Conservation (phyloP, 35 echinoderm and acorn worm genomes). For the Apostichopus japonicus region DNA sequence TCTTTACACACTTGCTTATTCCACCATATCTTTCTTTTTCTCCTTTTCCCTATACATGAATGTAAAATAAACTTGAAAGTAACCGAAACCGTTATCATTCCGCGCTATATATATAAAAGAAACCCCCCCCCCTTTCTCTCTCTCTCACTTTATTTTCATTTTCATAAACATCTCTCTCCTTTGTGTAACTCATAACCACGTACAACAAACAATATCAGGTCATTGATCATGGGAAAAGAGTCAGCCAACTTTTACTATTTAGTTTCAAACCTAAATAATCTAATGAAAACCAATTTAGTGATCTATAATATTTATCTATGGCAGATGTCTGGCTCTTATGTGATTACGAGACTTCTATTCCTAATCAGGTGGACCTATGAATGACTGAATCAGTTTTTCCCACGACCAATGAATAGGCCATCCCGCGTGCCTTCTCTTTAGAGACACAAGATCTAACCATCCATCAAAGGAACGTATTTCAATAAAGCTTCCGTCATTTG, state of each 20-base stretch:
- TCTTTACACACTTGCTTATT: too few relatives aligned
- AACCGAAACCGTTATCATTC: too few relatives aligned
- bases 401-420: constrained; percentile 9
- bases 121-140: too few relatives aligned
- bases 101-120: too few relatives aligned
- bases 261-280: not conserved
- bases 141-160: too few relatives aligned
- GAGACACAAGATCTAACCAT: not conserved
- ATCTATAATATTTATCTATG: constrained; percentile 13
- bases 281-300: not conserved
- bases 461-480: not conserved
- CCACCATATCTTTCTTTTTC: too few relatives aligned
- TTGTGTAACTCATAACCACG: not conserved
- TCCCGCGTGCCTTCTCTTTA: constrained; percentile 4
- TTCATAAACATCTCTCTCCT: not conserved
- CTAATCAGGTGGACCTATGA: not conserved
- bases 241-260: too few relatives aligned
- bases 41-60: too few relatives aligned
- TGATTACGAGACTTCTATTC: not conserved
- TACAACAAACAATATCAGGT: not conserved
- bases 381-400: constrained; percentile 15
- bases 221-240: not conserved
- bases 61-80: too few relatives aligned
- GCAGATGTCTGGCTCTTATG: not conserved
- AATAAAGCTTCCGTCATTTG: constrained; percentile 3